Evolutionary conservation across 2,888 invertebrate genomes (phyloP).

Genomic region (Melinopterus prodromus): DNA sequence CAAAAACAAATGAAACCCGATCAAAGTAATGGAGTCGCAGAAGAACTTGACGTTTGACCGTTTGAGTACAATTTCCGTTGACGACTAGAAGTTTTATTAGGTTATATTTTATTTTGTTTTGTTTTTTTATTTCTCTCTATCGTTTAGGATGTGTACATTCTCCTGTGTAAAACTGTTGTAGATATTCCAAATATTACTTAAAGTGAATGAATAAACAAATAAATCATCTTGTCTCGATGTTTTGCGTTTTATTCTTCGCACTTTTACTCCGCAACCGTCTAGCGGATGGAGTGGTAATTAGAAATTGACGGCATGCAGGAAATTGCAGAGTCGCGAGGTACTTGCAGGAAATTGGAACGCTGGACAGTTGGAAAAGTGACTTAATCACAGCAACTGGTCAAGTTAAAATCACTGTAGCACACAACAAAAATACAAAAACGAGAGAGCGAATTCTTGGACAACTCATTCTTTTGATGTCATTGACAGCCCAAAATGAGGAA

Average conservation of each 20-base stretch:
- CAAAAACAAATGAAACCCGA: not conserved
- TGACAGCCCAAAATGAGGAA: too few species aligned
- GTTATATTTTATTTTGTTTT: not conserved
- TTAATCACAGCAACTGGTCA: not conserved
- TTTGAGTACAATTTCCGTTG: not conserved
- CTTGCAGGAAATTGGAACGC: not conserved
- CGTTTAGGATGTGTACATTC: not conserved
- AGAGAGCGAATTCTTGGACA: not conserved
- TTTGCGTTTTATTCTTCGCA: not conserved
- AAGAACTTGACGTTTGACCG: not conserved
- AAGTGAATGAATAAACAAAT: not conserved
- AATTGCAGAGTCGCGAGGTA: not conserved
- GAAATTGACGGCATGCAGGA: not conserved
- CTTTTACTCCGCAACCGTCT: not conserved
- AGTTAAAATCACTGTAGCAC: not conserved
- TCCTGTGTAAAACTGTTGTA: not conserved
- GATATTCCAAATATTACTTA: constrained; percentile 4
- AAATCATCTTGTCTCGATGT: not conserved
- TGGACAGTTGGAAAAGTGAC: not conserved
- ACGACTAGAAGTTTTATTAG: not conserved
- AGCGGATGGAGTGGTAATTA: not conserved
- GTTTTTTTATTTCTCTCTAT: not conserved
- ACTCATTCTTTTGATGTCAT: not conserved
- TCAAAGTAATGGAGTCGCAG: not conserved
- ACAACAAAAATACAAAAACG: not conserved